Conservation (phyloP, 2,113 vertebrate species). For the cat (Felis catus) region DNA sequence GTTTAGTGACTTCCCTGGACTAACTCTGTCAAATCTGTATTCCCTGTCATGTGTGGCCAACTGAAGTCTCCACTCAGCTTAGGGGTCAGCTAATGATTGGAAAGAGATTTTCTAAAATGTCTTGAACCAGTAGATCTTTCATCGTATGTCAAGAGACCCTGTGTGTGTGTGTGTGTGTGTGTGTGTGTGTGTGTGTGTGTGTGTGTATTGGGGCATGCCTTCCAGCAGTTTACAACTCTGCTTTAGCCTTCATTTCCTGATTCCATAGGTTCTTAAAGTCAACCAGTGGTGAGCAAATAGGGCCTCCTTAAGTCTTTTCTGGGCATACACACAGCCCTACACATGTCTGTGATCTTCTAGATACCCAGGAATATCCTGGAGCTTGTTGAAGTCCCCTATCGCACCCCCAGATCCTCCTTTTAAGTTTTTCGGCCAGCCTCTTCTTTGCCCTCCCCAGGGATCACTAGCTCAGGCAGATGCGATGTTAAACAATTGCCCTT, state of each 20-base stretch:
- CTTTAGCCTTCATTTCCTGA: conserved; percentile 39
- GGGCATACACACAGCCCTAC: background rate
- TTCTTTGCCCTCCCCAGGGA: background rate
- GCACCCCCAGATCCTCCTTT: background rate
- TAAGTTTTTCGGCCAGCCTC: background rate
- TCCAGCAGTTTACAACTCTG: background rate
- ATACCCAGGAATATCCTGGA: background rate
- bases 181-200: background rate
- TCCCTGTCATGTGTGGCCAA: background rate
- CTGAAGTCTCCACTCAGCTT: background rate
- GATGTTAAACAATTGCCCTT: conserved; percentile 37
- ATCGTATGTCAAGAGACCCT: background rate
- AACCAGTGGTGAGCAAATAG: background rate
- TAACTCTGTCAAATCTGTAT: conserved; percentile 30
- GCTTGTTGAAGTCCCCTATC: background rate
- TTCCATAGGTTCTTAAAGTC: background rate
- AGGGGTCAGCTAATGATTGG: conserved; percentile 11
- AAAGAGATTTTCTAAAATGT: conserved; percentile 34
- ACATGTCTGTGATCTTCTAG: background rate
- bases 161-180: background rate
- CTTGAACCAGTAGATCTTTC: conserved; percentile 37
- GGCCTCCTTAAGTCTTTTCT: background rate
- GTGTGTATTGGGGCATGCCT: background rate
- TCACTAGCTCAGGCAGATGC: background rate
- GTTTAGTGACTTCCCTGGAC: conserved; percentile 15